Evolutionary conservation across 2,113 vertebrate genomes (phyloP).

Genomic region (Saccopteryx bilineata): DNA sequence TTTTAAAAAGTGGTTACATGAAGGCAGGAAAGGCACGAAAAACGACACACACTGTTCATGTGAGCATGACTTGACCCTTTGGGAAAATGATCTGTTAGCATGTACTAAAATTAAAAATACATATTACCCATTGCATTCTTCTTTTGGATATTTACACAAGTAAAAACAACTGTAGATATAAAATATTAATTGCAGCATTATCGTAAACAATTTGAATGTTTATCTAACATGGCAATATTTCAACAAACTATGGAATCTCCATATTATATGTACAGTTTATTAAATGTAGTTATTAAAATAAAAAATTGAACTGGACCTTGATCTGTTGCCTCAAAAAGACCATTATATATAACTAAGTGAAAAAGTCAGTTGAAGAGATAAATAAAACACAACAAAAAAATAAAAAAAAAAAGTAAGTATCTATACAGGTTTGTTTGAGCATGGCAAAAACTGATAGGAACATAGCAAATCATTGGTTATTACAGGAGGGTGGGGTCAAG

Average conservation of each 20-base stretch:
- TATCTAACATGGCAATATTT: neutral
- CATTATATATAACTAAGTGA: neutral
- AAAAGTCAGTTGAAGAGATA: neutral
- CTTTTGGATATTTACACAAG: neutral
- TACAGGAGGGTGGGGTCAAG: neutral
- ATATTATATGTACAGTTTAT: neutral
- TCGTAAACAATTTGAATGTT: neutral
- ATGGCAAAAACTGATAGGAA: neutral
- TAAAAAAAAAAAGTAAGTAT: neutral
- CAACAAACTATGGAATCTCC: neutral
- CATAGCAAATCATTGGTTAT: neutral
- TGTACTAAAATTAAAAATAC: neutral
- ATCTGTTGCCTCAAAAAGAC: neutral
- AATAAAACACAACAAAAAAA: slow-evolving; percentile 11
- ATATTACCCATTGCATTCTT: neutral
- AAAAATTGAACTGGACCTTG: neutral
- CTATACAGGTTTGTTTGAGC: neutral
- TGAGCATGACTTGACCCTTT: neutral
- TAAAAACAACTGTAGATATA: neutral
- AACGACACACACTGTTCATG: neutral
- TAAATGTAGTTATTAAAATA: neutral
- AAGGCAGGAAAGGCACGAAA: neutral
- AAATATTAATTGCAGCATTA: neutral
- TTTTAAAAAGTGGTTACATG: neutral
- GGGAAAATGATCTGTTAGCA: neutral